Evolutionary conservation across 1,140 invertebrate genomes (phyloP).

Genomic region (Lepidurus packardi): DNA sequence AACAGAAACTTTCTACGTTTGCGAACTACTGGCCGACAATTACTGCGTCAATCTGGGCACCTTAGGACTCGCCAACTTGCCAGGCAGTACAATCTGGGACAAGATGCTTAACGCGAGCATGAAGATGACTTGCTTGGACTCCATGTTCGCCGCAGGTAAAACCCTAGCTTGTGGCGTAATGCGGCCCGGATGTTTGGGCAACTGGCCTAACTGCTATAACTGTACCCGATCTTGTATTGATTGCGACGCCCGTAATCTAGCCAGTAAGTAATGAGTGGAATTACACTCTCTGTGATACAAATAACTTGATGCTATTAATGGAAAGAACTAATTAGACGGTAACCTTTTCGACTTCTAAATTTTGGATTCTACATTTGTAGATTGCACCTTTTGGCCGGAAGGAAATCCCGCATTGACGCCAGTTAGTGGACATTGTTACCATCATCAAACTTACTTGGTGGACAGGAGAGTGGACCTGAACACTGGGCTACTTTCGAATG

Average conservation of each 20-base stretch:
- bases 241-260: neutral
- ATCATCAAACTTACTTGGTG: neutral
- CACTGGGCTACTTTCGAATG: neutral
- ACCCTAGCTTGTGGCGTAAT: neutral
- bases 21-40: neutral
- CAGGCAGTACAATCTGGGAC: neutral
- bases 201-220: neutral
- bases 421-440: neutral
- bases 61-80: neutral
- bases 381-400: neutral
- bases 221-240: neutral
- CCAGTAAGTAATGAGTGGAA: too few species aligned
- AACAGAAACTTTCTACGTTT: neutral
- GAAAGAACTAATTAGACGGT: neutral
- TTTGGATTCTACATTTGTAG: neutral
- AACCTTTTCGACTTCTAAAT: neutral
- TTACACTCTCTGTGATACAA: neutral
- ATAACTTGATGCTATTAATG: neutral
- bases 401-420: neutral
- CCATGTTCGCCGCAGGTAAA: neutral
- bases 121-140: neutral
- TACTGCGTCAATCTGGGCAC: neutral
- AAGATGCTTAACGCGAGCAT: neutral
- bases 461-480: neutral
- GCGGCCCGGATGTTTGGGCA: neutral